These are phyloP conservation scores for Silurus glanis DNA, from an alignment of 2,113 vertebrate genomes.

Conservation along the genomic window DNA sequence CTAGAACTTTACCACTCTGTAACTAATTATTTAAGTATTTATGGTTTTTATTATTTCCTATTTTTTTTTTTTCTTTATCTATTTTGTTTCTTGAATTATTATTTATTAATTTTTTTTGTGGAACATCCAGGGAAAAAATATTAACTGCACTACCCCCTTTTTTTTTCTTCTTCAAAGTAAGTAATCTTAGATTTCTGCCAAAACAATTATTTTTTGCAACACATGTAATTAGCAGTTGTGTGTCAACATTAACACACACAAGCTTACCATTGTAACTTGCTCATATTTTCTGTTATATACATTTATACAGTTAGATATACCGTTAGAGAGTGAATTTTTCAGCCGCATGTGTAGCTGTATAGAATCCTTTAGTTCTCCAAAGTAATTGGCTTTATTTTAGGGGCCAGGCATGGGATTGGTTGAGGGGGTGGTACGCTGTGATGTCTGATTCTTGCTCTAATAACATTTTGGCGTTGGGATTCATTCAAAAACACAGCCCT, in stretches of 20 bases:
- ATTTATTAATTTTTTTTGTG: background rate
- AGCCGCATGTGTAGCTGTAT: too few species aligned
- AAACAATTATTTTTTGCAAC: background rate
- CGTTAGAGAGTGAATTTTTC: background rate
- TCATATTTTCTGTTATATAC: background rate
- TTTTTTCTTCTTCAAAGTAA: background rate
- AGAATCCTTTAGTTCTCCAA: background rate
- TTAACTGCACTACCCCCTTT: background rate
- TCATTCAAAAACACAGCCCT: slow-evolving; percentile 88
- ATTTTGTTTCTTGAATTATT: too few species aligned
- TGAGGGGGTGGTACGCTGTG: slow-evolving; percentile 58
- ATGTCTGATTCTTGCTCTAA: slow-evolving; percentile 82
- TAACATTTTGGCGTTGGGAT: slow-evolving; percentile 99
- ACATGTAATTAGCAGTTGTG: background rate
- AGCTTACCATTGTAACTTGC: background rate
- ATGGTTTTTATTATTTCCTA: too few species aligned
- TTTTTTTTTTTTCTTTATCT: too few species aligned
- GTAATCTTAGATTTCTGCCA: background rate
- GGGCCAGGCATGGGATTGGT: background rate
- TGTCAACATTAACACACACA: background rate
- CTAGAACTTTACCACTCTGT: background rate
- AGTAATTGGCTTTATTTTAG: background rate
- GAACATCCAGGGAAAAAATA: background rate
- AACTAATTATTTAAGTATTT: background rate
- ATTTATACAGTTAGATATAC: too few species aligned